Conservation (phyloP, 1,140 invertebrate genomes). For the Arion vulgaris region DNA sequence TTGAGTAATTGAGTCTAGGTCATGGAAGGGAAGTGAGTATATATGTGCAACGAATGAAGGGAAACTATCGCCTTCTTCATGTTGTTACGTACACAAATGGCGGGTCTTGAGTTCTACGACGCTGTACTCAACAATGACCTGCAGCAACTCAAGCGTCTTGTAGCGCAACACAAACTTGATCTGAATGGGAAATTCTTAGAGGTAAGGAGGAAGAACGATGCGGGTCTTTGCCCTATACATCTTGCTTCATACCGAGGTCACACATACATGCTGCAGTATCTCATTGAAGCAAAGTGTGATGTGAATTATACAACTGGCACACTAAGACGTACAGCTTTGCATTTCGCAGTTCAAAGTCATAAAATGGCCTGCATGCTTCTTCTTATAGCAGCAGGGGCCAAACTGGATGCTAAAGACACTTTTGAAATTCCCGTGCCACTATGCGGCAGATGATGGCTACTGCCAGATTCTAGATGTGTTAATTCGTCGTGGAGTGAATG, state of each 20-base stretch:
- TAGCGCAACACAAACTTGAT: constrained; percentile 70
- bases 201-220: constrained; percentile 70
- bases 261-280: constrained; percentile 70
- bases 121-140: constrained; percentile 72
- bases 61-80: constrained; percentile 45
- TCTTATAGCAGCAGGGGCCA: constrained; percentile 67
- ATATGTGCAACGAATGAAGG: constrained; percentile 33
- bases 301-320: constrained; percentile 70
- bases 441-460: constrained; percentile 72
- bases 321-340: constrained; percentile 66
- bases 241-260: constrained; percentile 70
- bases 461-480: constrained; percentile 69
- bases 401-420: constrained; percentile 70
- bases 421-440: constrained; percentile 72
- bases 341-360: constrained; percentile 70
- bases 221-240: constrained; percentile 70
- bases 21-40: constrained; percentile 20
- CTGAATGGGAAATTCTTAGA: constrained; percentile 71
- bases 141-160: constrained; percentile 64
- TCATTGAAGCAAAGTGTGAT: constrained; percentile 71
- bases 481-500: constrained; percentile 66
- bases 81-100: constrained; percentile 68
- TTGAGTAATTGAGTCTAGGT: not conserved
- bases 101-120: constrained; percentile 71
- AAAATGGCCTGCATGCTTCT: constrained; percentile 70